phyloP scores from a whole-genome alignment of 2,888 invertebrate genomes.

The Nomada hirtipes region DNA sequence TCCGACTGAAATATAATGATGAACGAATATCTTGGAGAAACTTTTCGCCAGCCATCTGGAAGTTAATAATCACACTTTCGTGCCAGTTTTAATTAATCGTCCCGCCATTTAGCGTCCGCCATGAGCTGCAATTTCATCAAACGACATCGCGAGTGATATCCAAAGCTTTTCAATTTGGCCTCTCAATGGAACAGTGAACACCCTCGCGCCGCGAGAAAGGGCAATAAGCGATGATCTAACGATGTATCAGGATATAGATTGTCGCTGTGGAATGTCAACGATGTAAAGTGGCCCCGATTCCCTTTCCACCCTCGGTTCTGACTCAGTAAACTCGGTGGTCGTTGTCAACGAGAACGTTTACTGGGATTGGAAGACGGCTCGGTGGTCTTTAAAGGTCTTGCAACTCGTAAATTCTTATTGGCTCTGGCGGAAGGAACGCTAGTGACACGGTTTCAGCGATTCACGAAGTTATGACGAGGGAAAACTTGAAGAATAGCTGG shows the following conservation, averaged over 20 bases:
- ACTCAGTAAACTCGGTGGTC: conserved; percentile 47
- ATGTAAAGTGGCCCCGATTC: conserved; percentile 70
- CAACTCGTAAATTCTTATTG: conserved; percentile 67
- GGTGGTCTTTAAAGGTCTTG: conserved; percentile 71
- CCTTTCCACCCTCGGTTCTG: conserved; percentile 40
- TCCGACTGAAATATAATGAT: background rate
- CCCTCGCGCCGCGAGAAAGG: conserved; percentile 55
- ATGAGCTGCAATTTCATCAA: conserved; percentile 47
- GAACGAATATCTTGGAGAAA: background rate
- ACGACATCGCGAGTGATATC: conserved; percentile 24
- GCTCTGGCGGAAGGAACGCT: conserved; percentile 26
- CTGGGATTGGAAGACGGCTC: conserved; percentile 28
- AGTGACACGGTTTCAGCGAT: conserved; percentile 39
- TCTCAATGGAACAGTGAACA: conserved; percentile 60
- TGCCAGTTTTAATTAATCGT: conserved; percentile 42
- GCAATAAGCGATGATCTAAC: conserved; percentile 73
- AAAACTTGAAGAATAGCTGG: conserved; percentile 26
- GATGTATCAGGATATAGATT: conserved; percentile 65
- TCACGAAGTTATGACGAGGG: conserved; percentile 17
- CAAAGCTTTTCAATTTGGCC: conserved; percentile 52
- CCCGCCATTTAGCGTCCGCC: conserved; percentile 24
- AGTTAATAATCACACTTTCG: conserved; percentile 35
- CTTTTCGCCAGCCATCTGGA: background rate
- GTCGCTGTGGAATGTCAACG: conserved; percentile 75
- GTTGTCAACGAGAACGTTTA: conserved; percentile 59